Evolutionary conservation across 2,888 invertebrate species (phyloP), one percentile per base, ranked within the genome.

Genomic region (Hoplodrina ambigua): DNA sequence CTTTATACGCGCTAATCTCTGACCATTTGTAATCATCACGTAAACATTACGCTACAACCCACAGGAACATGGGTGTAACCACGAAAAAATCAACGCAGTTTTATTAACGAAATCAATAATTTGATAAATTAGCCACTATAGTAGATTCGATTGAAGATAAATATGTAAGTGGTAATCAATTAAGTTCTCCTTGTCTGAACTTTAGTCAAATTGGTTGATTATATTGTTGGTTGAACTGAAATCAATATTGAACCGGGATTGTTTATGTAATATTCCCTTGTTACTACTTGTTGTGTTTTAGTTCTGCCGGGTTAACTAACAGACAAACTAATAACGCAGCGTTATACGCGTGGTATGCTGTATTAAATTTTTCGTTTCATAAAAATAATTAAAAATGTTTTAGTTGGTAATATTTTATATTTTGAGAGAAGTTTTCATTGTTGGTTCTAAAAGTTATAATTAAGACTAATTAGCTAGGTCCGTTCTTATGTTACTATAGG

Each of bases 201-300:
- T 91, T 90, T 78, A 85, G 89, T 90, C 91, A 92, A 94, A 94
- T 93, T 93, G 87, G 91, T 91, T 91, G 91, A 94, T 94, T 92
- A 94, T 89, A 89, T 92, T 91, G 93, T 93, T 90, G 87, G 86
- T 75, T 85, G 85, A 91, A 89, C 89, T 89, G 90, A 89, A 91
- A 93, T 91, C 92, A 94, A 93, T 94, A 93, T 93, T 92, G 89
- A 80, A 78, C 74, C 75, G 78, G 89, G 87, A 81, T 91, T 93
- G 94, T 94, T 94, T 92, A 90, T 86, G 50, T 72, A 88, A 85
- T 87, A 87, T 90, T 90, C 69, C 82, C 88, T 90, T 89, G 91
- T 91, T 92, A 86, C 82, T 86, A 90, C 85, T 92, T 91, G 88
- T 87, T 91, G 72, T 89, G 89, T 91, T 93, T 90, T 86, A 90